These are phyloP conservation scores for Argyrosomus japonicus DNA, from an alignment of 2,113 vertebrate genomes.

Conservation along the genomic window DNA sequence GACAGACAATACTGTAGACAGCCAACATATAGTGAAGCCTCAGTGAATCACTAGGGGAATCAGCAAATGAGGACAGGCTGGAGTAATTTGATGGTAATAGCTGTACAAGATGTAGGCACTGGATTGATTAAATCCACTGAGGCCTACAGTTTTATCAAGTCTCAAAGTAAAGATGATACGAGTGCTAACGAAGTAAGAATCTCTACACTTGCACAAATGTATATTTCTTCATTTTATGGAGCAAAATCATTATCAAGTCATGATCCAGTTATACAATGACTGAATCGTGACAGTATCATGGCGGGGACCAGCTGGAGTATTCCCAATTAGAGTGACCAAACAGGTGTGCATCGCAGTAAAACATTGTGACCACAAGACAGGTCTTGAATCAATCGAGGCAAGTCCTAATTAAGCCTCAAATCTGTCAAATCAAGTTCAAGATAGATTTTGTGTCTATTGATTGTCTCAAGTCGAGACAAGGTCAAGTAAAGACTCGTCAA, in stretches of 20 bases:
- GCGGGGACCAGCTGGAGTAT: background rate
- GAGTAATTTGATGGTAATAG: slow-evolving; percentile 47
- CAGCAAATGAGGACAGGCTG: slow-evolving; percentile 48
- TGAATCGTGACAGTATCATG: background rate
- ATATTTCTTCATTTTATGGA: background rate
- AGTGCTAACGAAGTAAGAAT: slow-evolving; percentile 29
- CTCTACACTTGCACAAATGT: background rate
- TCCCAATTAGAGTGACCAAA: background rate
- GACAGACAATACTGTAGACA: slow-evolving; percentile 47
- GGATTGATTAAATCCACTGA: slow-evolving; percentile 45
- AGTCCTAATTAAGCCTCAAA: background rate
- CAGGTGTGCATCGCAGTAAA: background rate
- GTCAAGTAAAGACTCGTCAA: background rate
- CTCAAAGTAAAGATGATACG: slow-evolving; percentile 25
- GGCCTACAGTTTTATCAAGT: slow-evolving; percentile 27
- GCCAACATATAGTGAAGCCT: slow-evolving; percentile 43
- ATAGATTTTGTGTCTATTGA: background rate
- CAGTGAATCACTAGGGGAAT: slow-evolving; percentile 47
- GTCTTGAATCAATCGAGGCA: background rate
- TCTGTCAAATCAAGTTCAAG: background rate
- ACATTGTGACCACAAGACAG: background rate
- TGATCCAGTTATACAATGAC: background rate
- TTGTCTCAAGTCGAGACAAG: background rate
- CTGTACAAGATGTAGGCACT: slow-evolving; percentile 32
- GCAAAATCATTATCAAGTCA: background rate